Evolutionary conservation across 2,888 invertebrate species (phyloP), one percentile per base, ranked within the genome.

Genomic region (Selenia dentaria): DNA sequence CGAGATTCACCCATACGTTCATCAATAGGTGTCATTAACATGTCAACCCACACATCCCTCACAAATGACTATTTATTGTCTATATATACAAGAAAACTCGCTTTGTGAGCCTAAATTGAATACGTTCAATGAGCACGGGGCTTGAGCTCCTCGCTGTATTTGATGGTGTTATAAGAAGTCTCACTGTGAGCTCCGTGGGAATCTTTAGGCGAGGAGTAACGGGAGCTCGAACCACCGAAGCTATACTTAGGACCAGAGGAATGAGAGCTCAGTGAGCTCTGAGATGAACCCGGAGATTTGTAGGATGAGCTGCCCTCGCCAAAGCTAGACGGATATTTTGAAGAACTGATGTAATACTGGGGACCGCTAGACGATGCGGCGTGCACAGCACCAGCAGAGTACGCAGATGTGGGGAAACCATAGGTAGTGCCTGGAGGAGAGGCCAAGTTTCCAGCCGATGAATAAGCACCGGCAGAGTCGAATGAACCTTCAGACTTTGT

Each of bases 81-180:
- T 64, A 70, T 78, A 79, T 82, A 75, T 77, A 83, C 78, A 83
- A n/a, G 46, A 49, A 52, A 50, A 43, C 53, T 55, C 54, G 49
- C n/a, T 50, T 34, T 44, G 54, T 54, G 37, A 57, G 24, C 3
- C 11, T 12, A 11, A 41, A 58, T 43, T 40, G 4, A 36, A 14
- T 43, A 51, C 36, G 38, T 45, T 75, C 75, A 83, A 54, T 85
- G 75, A 51, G 51, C 62, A 40, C 73, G 74, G n/a, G 89, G 83
- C 41, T 88, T 90, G 6, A 91, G 61, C 57, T 85, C 88, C 56
- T 84, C 82, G 62, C 91, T 91, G 63, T 91, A 91, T 63, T 90
- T 91, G 40, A 91, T 91, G 3, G 91, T 91, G 59, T 91, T 88
- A 63, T 91, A 91, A 0, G 79, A 64, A 36, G 74, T 75, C 64